Base-by-base conservation (phyloP, 2,797 vertebrate species). In the Coendou prehensilis region DNA sequence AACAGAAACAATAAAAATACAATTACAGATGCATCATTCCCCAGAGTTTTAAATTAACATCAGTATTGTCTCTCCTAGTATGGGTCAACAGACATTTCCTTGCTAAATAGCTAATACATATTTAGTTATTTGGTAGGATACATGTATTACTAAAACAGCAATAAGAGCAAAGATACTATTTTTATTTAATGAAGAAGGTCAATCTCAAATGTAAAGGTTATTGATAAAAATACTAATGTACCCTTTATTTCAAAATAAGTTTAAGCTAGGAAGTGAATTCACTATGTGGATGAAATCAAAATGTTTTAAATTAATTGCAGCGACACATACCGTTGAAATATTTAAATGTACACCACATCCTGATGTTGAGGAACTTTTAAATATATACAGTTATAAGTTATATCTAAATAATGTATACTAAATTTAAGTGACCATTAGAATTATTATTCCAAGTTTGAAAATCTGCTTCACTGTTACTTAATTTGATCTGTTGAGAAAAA, bases 1-100 rank as follows among this genome's bases (percentile, higher is more conserved):
- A 90, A 85, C 79, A 92, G 87, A 71, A 92, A 92, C 56, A 96
- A 87, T 45, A 85, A 88, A 92, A 94, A 91, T 33, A 59, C 23
- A 91, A 91, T 95, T 63, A 95, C 71, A 45, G 63, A 57, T n/a
- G 50, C 14, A 89, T 84, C 67, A 73, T 54, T 95, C 96, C 56
- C n/a, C 7, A 84, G 63, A 71, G 41, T 88, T 13, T 81, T 84
- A 37, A 89, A 54, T 89, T 95, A 91, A 81, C 63, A 86, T 14
- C 14, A 91, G 87, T 86, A 57, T 78, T 94, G 5, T 85, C 18
- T 92, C 61, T 88, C 37, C 20, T 61, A 67, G 2, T 79, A 56
- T 83, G 13, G 33, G 63, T 83, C 56, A 91, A 41, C 93, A 94
- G 41, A 23, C 18, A 86, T 64, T 83, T 91, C 30, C 28, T 45